A percentile compares a stretch with the other conserved stretches of the same genome.
These are phyloP conservation scores for Drosophila willistoni DNA, from an alignment of 1,140 invertebrate genomes.

Conservation along the genomic window DNA sequence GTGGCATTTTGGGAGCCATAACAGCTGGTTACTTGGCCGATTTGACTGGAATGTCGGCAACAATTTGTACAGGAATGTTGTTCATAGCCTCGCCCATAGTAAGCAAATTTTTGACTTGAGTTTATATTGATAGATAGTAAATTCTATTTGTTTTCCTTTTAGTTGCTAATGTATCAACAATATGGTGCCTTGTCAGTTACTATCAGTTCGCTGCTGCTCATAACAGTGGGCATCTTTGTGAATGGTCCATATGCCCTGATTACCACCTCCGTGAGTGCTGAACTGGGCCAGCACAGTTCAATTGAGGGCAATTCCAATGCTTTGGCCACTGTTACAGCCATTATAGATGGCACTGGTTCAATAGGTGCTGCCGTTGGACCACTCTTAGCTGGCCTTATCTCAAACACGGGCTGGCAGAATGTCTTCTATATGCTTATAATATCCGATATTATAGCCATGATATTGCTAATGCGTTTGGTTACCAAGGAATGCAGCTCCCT, in stretches of 20 bases:
- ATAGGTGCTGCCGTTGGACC: conserved; percentile 96
- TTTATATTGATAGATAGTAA: conserved; percentile 18
- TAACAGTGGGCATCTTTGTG: conserved; percentile 92
- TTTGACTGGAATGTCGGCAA: conserved; percentile 91
- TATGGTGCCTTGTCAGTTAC: conserved; percentile 87
- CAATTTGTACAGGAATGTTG: conserved; percentile 93
- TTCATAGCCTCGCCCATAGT: conserved; percentile 92
- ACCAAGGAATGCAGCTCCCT: conserved; percentile 61
- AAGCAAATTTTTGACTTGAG: conserved; percentile 62
- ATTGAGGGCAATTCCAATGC: conserved; percentile 94
- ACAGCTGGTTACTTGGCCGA: conserved; percentile 94
- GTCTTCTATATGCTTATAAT: conserved; percentile 97
- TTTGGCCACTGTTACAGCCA: conserved; percentile 96
- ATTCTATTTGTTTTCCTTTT: conserved; percentile 31
- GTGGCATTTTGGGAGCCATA: conserved; percentile 95
- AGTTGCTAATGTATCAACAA: conserved; percentile 92
- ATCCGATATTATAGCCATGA: conserved; percentile 91
- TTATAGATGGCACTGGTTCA: conserved; percentile 98
- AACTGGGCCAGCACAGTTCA: conserved; percentile 93
- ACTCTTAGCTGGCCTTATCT: conserved; percentile 93
- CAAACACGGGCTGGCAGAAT: conserved; percentile 89
- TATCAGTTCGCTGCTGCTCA: conserved; percentile 88
- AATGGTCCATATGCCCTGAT: conserved; percentile 98
- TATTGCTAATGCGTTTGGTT: conserved; percentile 85
- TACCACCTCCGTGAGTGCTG: conserved; percentile 97